Conservation (phyloP, 2,888 invertebrate genomes). For the Taenaris catops region DNA sequence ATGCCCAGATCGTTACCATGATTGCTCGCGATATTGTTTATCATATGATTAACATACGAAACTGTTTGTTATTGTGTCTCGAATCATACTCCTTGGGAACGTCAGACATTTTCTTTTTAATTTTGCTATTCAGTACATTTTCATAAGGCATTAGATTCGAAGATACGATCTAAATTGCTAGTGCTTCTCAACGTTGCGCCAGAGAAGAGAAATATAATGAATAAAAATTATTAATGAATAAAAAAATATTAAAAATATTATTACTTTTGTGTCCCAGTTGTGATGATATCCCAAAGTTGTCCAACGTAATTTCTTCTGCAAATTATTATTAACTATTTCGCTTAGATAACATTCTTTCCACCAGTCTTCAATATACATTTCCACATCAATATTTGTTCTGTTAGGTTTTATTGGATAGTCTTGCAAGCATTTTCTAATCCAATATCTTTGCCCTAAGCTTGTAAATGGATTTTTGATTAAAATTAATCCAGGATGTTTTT, state of each 20-base stretch:
- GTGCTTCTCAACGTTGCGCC: too few species aligned
- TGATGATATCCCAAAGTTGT: constrained; percentile 98
- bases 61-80: too few species aligned
- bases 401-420: constrained; percentile 88
- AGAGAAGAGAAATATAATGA: too few species aligned
- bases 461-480: constrained; percentile 93
- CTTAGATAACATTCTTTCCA: constrained; percentile 81
- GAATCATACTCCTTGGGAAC: too few species aligned
- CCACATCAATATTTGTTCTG: constrained; percentile 83
- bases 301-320: constrained; percentile 88
- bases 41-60: constrained; percentile 16
- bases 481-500: constrained; percentile 85
- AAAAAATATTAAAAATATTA: constrained; percentile 35
- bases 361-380: constrained; percentile 73
- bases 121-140: too few species aligned
- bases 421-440: constrained; percentile 88
- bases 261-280: constrained; percentile 97
- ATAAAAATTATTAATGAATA: constrained; percentile 24
- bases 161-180: too few species aligned
- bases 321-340: constrained; percentile 46
- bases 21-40: constrained; percentile 12
- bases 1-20: constrained; percentile 18
- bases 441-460: constrained; percentile 86
- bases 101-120: too few species aligned
- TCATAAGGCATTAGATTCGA: too few species aligned